Conservation (phyloP, 2,797 vertebrate genomes). For the Atherinosoma microstoma region DNA sequence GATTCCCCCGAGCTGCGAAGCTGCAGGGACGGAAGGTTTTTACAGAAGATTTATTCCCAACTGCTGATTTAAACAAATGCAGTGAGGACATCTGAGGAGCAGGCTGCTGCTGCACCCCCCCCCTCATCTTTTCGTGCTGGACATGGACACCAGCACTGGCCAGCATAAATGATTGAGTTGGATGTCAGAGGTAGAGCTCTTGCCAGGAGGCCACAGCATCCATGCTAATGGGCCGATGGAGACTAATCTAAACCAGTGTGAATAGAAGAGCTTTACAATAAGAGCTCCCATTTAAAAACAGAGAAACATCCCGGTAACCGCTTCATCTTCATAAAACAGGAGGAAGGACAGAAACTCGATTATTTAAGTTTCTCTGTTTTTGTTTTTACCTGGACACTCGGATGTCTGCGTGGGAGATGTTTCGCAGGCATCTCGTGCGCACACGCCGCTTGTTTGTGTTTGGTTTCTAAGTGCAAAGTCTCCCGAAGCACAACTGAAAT, state of each 20-base stretch:
- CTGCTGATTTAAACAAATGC: constrained; percentile 48
- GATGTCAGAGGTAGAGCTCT: constrained; percentile 67
- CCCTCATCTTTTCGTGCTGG: constrained; percentile 64
- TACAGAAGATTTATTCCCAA: constrained; percentile 25
- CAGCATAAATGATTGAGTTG: constrained; percentile 76
- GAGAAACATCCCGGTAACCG: constrained; percentile 40
- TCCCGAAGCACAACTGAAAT: constrained; percentile 76
- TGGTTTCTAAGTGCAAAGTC: constrained; percentile 68
- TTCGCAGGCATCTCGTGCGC: background rate
- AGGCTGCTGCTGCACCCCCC: constrained; percentile 18
- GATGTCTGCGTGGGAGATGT: background rate
- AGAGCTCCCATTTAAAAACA: constrained; percentile 57
- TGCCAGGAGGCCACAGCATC: constrained; percentile 71
- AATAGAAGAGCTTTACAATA: constrained; percentile 68
- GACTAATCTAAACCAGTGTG: constrained; percentile 74
- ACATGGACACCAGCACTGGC: constrained; percentile 57
- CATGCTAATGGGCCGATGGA: constrained; percentile 73
- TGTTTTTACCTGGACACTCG: constrained; percentile 29
- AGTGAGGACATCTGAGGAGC: constrained; percentile 57
- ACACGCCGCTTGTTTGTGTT: constrained; percentile 36
- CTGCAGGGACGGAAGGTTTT: constrained; percentile 1
- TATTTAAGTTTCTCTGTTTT: constrained; percentile 42
- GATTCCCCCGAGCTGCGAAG: constrained; percentile 23
- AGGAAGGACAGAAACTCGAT: constrained; percentile 39
- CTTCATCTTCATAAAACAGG: constrained; percentile 51